Percentiles rank a stretch among this genome's conserved stretches.
These are phyloP conservation scores for Nyctereutes procyonoides DNA, from an alignment of 2,113 vertebrate species.

Conservation along the genomic window DNA sequence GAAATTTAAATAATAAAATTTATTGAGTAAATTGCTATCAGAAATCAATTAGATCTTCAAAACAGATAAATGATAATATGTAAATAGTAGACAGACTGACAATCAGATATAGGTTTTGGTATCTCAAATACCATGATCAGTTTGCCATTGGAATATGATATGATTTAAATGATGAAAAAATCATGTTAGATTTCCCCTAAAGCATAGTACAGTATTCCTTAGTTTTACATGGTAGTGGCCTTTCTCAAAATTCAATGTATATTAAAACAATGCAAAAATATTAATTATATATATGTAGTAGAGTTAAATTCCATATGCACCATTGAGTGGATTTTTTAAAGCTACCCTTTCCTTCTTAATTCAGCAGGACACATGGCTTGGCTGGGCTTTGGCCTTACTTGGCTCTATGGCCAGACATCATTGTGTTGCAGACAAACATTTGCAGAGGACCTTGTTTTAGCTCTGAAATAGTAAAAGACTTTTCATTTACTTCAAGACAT, in stretches of 20 bases:
- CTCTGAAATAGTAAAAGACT: background rate
- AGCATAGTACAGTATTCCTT: background rate
- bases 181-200: background rate
- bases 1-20: constrained; percentile 4
- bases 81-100: background rate
- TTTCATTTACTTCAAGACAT: background rate
- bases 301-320: background rate
- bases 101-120: background rate
- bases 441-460: background rate
- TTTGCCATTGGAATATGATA: background rate
- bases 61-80: background rate
- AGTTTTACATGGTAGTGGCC: background rate
- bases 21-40: background rate
- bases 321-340: background rate
- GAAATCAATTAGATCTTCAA: background rate
- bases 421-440: background rate
- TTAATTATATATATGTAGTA: background rate
- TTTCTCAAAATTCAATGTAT: constrained; percentile 33
- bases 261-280: constrained; percentile 15
- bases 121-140: background rate
- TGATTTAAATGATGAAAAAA: background rate
- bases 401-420: background rate
- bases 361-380: background rate
- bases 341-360: background rate
- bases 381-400: background rate